phyloP scores from a whole-genome alignment of 1,140 invertebrate genomes.

The Drosophila carrolli region DNA sequence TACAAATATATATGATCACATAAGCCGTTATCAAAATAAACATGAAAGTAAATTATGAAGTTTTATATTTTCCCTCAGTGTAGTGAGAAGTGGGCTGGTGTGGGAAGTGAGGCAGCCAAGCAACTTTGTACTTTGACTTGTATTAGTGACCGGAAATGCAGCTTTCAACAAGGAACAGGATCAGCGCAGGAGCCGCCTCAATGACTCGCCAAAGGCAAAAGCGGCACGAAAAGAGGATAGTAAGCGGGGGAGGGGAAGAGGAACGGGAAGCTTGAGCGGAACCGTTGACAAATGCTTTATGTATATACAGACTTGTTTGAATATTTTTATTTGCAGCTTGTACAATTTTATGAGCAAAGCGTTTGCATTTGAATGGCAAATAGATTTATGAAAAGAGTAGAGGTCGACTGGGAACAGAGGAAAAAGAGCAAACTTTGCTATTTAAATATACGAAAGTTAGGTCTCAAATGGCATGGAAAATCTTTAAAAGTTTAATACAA shows the following conservation, averaged over 20 bases:
- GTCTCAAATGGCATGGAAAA: slow-evolving; percentile 19
- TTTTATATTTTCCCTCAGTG: slow-evolving; percentile 9
- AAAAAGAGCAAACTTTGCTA: slow-evolving; percentile 57
- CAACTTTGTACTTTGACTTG: slow-evolving; percentile 81
- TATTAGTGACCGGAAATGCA: slow-evolving; percentile 82
- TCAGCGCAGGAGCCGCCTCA: slow-evolving; percentile 62
- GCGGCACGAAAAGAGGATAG: slow-evolving; percentile 6
- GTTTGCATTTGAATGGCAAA: slow-evolving; percentile 72
- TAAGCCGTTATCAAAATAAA: too few species aligned
- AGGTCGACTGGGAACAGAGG: slow-evolving; percentile 16
- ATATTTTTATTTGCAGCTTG: slow-evolving; percentile 71
- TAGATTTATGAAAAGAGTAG: slow-evolving; percentile 56
- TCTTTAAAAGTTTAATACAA: not conserved
- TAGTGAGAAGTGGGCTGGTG: slow-evolving; percentile 18
- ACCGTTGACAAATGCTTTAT: slow-evolving; percentile 71
- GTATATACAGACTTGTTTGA: slow-evolving; percentile 56
- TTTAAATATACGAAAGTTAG: slow-evolving; percentile 41
- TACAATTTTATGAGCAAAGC: slow-evolving; percentile 60
- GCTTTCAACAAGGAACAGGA: slow-evolving; percentile 59
- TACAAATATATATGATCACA: too few species aligned
- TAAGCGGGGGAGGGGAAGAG: not conserved
- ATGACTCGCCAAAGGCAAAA: slow-evolving; percentile 67
- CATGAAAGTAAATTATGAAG: too few species aligned
- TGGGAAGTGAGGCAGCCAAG: slow-evolving; percentile 49
- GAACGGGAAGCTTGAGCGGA: slow-evolving; percentile 18